Conservation (phyloP, 2,888 invertebrate species). For the Macrophya annulata region DNA sequence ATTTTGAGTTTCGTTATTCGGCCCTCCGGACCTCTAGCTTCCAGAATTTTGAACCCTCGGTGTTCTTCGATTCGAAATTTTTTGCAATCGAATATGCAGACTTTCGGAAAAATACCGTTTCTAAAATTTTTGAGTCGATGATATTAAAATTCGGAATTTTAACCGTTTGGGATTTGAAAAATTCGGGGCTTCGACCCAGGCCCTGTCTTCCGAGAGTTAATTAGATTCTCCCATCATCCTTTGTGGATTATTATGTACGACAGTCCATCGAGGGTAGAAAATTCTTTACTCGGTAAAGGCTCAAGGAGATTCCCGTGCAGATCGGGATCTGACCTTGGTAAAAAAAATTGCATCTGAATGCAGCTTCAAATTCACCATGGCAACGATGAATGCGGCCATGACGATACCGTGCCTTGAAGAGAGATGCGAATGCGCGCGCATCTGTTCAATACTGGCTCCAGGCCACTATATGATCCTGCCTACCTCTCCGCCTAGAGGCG, state of each 20-base stretch:
- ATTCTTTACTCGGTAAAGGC: neutral
- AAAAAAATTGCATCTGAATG: slow-evolving; percentile 45
- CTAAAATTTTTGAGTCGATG: too few relatives aligned
- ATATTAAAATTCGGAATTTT: too few relatives aligned
- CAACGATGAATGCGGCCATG: slow-evolving; percentile 54
- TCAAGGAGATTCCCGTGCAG: neutral
- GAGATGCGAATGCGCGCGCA: slow-evolving; percentile 71
- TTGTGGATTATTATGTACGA: neutral
- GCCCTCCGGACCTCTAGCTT: too few relatives aligned
- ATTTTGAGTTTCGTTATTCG: too few relatives aligned
- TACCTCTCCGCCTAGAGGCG: slow-evolving; percentile 60
- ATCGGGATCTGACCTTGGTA: slow-evolving; percentile 64
- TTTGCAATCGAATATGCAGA: too few relatives aligned
- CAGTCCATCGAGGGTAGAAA: neutral
- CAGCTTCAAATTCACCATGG: slow-evolving; percentile 47
- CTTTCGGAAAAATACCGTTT: too few relatives aligned
- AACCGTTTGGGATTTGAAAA: too few relatives aligned
- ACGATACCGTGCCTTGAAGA: slow-evolving; percentile 36
- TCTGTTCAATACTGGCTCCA: slow-evolving; percentile 70
- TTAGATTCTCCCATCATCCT: neutral
- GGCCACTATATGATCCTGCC: slow-evolving; percentile 63
- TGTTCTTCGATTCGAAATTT: too few relatives aligned
- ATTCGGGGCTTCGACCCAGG: too few relatives aligned
- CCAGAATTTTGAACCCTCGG: too few relatives aligned
- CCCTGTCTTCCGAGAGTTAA: neutral